Evolutionary conservation across 2,797 vertebrate genomes (phyloP).

Genomic region (Cyclura pinguis): DNA sequence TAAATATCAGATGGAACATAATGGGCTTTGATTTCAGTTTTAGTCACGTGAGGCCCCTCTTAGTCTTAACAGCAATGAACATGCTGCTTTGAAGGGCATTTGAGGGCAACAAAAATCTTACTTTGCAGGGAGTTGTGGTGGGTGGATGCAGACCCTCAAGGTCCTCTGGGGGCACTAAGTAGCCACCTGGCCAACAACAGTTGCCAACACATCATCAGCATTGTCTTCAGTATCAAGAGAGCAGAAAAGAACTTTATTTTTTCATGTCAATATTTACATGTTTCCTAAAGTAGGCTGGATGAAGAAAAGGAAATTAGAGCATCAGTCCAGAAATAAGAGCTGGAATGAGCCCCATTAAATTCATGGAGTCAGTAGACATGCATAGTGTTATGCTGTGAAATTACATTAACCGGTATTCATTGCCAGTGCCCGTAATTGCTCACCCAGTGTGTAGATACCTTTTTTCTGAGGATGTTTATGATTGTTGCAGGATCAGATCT

Average conservation of each 20-base stretch:
- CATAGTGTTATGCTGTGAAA: neutral
- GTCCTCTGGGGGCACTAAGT: too few species aligned
- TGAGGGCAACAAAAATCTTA: too few species aligned
- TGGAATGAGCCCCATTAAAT: neutral
- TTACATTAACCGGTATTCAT: neutral
- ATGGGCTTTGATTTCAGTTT: slow-evolving; percentile 15
- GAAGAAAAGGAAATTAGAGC: neutral
- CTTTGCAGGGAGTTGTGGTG: too few species aligned
- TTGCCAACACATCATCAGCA: neutral
- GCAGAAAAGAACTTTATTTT: neutral
- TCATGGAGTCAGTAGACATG: neutral
- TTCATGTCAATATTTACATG: neutral
- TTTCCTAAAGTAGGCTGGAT: neutral
- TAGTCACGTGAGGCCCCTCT: neutral
- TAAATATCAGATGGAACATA: neutral
- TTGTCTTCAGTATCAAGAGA: neutral
- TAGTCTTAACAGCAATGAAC: neutral
- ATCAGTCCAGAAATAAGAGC: neutral
- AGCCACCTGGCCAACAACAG: too few species aligned
- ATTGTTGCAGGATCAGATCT: neutral
- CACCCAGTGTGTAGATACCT: neutral
- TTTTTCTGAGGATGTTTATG: neutral
- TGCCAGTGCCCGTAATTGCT: neutral
- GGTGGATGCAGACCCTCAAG: too few species aligned
- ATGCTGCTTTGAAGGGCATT: neutral